phyloP scores from a whole-genome alignment of 2,113 vertebrate species.

The Brachyistius frenatus region DNA sequence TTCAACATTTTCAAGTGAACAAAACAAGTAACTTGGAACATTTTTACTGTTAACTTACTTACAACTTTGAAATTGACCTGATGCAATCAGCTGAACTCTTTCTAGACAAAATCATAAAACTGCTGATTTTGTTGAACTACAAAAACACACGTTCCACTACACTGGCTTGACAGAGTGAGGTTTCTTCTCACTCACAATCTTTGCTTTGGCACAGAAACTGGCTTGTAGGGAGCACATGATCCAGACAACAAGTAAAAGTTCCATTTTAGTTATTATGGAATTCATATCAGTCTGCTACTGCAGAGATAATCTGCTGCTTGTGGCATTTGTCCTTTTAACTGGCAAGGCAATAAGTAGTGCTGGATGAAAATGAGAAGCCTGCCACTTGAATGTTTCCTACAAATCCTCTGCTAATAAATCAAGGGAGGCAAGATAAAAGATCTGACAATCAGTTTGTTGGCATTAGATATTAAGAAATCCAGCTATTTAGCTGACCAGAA shows the following conservation, averaged over 20 bases:
- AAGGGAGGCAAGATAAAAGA: too few relatives aligned
- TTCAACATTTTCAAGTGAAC: too few relatives aligned
- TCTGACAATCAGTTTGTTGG: not conserved
- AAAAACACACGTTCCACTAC: too few relatives aligned
- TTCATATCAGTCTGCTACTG: not conserved
- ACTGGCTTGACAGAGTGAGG: too few relatives aligned
- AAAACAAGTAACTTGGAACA: too few relatives aligned
- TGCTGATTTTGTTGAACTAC: too few relatives aligned
- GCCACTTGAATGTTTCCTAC: too few relatives aligned
- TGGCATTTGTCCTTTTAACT: not conserved
- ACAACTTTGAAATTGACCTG: not conserved
- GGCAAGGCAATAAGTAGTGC: not conserved
- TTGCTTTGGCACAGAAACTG: too few relatives aligned
- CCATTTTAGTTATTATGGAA: not conserved
- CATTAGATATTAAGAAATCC: not conserved
- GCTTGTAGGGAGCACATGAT: not conserved
- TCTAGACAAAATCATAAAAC: too few relatives aligned
- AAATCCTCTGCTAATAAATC: not conserved
- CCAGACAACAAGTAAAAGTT: not conserved
- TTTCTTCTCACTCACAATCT: too few relatives aligned
- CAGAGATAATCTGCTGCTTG: not conserved
- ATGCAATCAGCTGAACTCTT: not conserved
- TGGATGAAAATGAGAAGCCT: not conserved
- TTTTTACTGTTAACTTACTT: too few relatives aligned
- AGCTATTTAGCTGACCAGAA: fast-evolving